Base-by-base conservation (phyloP, 2,113 vertebrate species). In the Neoarius graeffei region DNA sequence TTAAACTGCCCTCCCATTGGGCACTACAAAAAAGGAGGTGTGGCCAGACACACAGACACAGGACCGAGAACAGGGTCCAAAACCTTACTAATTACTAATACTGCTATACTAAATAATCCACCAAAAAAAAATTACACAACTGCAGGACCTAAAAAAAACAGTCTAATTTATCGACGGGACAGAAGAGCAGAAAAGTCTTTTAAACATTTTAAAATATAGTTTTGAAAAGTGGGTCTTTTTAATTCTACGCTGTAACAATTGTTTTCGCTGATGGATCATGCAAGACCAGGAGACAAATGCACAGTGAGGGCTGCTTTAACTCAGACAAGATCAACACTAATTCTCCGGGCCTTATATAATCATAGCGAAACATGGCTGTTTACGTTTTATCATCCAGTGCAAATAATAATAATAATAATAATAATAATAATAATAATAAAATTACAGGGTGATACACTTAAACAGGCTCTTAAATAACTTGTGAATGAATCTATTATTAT, bases 1-100 rank as follows among this genome's bases (percentile, higher is more conserved):
- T 87, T 56, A 88, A 90, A 87, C 89, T 92, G 88, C 89, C 83
- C 91, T 89, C 89, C 89, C 87, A 89, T 89, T 89, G 89, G 90
- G 84, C 88, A 48, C 86, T 77, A 76, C 35, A 62, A 89, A 90
- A 85, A 79, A 89, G 87, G 81, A 81, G 89, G 90, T 69, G 87
- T 89, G 64, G 83, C 76, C 73, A 85, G 30, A 50, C 54, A 79
- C 62, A 5, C 35, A 74, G 83, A 79, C 77, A 81, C 80, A 83
- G 48, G 81, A 56, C 62, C 14, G 81, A 79, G 79, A 71, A 64
- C n/a, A 80, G 50, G 19, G 57, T 62, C 27, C 80, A 14, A 62
- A 82, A 82, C 57, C 80, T 1, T 82, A 25, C 57, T 82, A 48
- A 82, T 82, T 82, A 62, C 42, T 42, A 4, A 42, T 62, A 14